Evolutionary conservation across 2,888 invertebrate species (phyloP).

Genomic region (Dicycla oo): DNA sequence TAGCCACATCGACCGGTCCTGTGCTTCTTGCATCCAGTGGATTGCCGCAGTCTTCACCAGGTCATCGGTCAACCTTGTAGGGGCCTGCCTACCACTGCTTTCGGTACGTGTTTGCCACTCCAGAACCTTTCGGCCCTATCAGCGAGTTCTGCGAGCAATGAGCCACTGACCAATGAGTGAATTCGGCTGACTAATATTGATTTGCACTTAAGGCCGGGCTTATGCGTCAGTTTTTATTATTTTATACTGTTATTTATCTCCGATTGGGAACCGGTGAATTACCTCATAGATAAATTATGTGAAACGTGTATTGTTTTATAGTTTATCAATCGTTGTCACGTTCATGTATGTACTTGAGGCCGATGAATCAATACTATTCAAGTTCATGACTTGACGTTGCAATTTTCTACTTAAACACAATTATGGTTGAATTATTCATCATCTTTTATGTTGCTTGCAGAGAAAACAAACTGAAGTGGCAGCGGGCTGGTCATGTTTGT

Average conservation of each 20-base stretch:
- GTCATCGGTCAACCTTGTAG: background rate
- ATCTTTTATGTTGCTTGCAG: background rate
- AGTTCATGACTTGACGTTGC: background rate
- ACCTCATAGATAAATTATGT: background rate
- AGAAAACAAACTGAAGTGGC: too few species aligned
- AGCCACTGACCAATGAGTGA: too few species aligned
- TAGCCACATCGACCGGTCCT: background rate
- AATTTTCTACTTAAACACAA: background rate
- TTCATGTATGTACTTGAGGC: background rate
- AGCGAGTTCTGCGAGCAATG: too few species aligned
- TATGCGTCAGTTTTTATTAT: constrained; percentile 1
- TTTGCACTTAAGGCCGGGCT: background rate
- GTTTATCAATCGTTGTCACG: constrained; percentile 3
- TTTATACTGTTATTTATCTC: background rate
- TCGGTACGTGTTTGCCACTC: background rate
- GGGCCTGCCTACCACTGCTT: background rate
- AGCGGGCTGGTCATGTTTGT: too few species aligned
- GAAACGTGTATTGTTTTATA: background rate
- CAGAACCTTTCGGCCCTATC: background rate
- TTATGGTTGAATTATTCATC: background rate
- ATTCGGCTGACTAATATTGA: background rate
- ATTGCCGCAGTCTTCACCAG: background rate
- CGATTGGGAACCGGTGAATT: constrained; percentile 10
- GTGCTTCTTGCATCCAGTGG: background rate
- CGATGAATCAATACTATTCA: constrained; percentile 1